Percentiles rank a stretch among this genome's conserved stretches.
phyloP scores from a whole-genome alignment of 2,888 invertebrate genomes.

The Nemoura dubitans region DNA sequence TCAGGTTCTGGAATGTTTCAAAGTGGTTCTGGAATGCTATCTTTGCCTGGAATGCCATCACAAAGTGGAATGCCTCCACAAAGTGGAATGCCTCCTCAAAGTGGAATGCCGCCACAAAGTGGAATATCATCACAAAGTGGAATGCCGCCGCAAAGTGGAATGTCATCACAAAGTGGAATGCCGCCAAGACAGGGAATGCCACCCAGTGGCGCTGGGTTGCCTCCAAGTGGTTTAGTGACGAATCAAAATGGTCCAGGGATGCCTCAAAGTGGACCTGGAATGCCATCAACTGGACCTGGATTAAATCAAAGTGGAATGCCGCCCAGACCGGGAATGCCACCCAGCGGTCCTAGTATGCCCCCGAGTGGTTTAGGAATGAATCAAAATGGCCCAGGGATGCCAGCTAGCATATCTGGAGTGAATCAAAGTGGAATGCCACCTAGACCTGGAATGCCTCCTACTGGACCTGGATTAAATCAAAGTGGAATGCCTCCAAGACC shows the following conservation, averaged over 20 bases:
- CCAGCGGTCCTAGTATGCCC: neutral
- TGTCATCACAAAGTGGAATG: slow-evolving; percentile 16
- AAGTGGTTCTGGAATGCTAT: slow-evolving; percentile 45
- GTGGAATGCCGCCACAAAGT: neutral
- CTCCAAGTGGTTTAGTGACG: neutral
- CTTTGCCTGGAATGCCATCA: slow-evolving; percentile 45
- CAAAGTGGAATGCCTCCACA: too few species aligned
- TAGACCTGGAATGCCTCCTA: neutral
- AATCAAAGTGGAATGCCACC: neutral
- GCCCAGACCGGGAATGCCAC: neutral
- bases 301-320: neutral
- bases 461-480: neutral
- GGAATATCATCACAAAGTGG: slow-evolving; percentile 44
- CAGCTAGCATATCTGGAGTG: too few species aligned
- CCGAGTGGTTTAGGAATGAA: neutral
- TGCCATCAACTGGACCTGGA: slow-evolving; percentile 43
- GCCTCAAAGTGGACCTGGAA: slow-evolving; percentile 48
- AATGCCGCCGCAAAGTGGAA: slow-evolving; percentile 42
- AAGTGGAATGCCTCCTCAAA: neutral
- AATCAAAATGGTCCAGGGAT: slow-evolving; percentile 47
- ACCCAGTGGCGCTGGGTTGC: neutral
- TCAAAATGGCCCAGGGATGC: neutral
- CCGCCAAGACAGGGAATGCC: neutral
- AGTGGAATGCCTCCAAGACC: neutral
- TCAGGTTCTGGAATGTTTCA: slow-evolving; percentile 52